Conservation (phyloP, 2,113 vertebrate species). For the Chascanopsetta lugubris region DNA sequence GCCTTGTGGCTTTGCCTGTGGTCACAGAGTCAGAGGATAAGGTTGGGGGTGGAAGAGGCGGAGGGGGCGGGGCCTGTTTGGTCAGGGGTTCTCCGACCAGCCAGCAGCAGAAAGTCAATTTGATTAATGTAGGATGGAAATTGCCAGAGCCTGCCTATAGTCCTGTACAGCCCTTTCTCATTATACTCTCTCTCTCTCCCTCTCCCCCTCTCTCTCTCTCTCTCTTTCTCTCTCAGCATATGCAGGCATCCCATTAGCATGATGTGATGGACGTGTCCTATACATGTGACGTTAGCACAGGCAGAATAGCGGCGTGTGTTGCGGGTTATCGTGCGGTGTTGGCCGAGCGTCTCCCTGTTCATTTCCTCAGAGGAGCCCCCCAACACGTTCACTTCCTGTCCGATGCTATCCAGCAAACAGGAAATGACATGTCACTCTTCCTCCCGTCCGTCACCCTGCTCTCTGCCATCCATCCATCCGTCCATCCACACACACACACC, state of each 20-base stretch:
- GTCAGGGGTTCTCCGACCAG: slow-evolving; percentile 7
- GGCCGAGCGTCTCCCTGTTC: slow-evolving; percentile 18
- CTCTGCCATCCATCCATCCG: neutral
- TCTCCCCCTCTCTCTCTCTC: too few relatives aligned
- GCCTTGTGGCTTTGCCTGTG: too few relatives aligned
- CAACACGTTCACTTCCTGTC: slow-evolving; percentile 43
- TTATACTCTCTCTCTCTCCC: slow-evolving; percentile 20
- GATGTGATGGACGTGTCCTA: slow-evolving; percentile 8
- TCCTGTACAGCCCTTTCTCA: slow-evolving; percentile 24
- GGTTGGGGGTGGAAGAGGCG: neutral
- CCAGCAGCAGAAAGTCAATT: slow-evolving; percentile 32
- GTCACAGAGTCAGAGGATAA: neutral
- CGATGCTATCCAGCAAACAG: slow-evolving; percentile 56
- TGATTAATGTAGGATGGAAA: slow-evolving; percentile 46
- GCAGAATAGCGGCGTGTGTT: slow-evolving; percentile 13
- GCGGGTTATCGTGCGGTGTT: slow-evolving; percentile 21
- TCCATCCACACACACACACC: too few relatives aligned
- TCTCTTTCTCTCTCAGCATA: too few relatives aligned
- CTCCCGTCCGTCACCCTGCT: slow-evolving; percentile 17
- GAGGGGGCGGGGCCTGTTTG: slow-evolving; percentile 1
- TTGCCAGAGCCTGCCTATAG: slow-evolving; percentile 31
- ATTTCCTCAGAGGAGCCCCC: slow-evolving; percentile 56
- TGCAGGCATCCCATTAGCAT: neutral
- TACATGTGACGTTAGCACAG: slow-evolving; percentile 12
- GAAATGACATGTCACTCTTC: slow-evolving; percentile 60